Evolutionary conservation across 2,797 vertebrate species (phyloP), one percentile per base, ranked within the genome.

Genomic region (Cyprinodon diabolis): DNA sequence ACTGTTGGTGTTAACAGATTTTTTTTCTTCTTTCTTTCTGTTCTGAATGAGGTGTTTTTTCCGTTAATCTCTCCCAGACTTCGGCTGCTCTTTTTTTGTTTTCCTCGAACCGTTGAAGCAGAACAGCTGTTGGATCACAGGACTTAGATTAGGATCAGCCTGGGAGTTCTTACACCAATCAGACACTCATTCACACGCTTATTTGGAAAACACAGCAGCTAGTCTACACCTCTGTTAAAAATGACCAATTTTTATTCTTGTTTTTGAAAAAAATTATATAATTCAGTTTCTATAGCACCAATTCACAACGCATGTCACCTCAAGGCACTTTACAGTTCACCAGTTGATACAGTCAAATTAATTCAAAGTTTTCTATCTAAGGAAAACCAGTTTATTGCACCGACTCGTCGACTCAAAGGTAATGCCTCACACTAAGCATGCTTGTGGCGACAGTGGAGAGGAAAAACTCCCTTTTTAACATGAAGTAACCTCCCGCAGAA

Each of bases 71-170:
- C 55, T 67, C 52, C 79, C 69, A 72, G 69, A 12, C 52, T 69
- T 40, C 81, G 73, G 72, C 77, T 62, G 72, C 62, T 48, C 77
- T 40, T 63, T 67, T 63, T 65, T 35, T 4, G 5, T 65, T 56
- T n/a, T 76, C 49, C 43, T 49, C 35, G 68, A 63, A 47, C 75
- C 79, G 60, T 79, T 74, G 75, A 85, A 77, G 70, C 82, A 55
- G 75, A 79, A 82, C 77, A 71, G 81, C 82, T 84, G 83, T 77
- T 72, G 23, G 75, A 92, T 94, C 93, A 93, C 87, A 69, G 84
- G 92, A 92, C 86, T 80, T 79, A 69, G 87, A 92, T 94, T 92
- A 92, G 78, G 75, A 88, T 85, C 75, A 55, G 72, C 68, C 80
- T 83, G 74, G 66, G 73, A 25, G 76, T 60, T 75, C 69, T 57